Base-by-base conservation (phyloP, 2,797 vertebrate genomes). In the Lepilemur ruficaudatus region DNA sequence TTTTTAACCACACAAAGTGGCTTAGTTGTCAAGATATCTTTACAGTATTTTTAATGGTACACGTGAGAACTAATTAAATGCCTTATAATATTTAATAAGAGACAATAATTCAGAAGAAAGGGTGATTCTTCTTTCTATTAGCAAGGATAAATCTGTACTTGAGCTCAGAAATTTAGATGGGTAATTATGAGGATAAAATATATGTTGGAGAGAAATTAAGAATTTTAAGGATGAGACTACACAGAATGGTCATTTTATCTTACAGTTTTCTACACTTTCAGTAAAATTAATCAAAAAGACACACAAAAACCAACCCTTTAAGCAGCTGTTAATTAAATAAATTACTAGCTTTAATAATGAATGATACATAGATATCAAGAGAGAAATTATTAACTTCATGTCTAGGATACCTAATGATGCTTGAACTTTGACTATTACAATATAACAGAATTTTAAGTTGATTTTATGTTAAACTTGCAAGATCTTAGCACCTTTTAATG, bases 301-400 rank as follows among this genome's bases (percentile, higher is more conserved):
- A 91, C 11, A 96, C 59, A 96, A 41, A 97, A 97, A 97, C 83
- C 63, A 97, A 94, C 79, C 69, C 30, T 93, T 94, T 85, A 84
- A 88, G 93, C 81, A 70, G 61, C 28, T 92, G 30, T 98, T 97
- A 98, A 98, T 98, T 98, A 97, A 98, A 96, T 59, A 89, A 92
- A 95, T 81, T 67, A 97, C 94, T 98, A 96, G 38, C 95, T 97
- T 98, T 96, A 98, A 98, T 98, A 98, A 97, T 98, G 73, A 96
- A 98, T 97, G 83, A 96, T 94, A 96, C 3, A 96, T 93, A 95
- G 8, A 79, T 80, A 96, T 97, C 73, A 94, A 96, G 80, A 97
- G 30, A 89, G 32, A 93, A 98, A 95, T 89, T 97, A 63, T 88
- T 98, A 95, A 95, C 43, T 97, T 97, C 97, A 95, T 57, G 61